Evolutionary conservation across 2,888 invertebrate genomes (phyloP).

Genomic region (Adineta ricciae): DNA sequence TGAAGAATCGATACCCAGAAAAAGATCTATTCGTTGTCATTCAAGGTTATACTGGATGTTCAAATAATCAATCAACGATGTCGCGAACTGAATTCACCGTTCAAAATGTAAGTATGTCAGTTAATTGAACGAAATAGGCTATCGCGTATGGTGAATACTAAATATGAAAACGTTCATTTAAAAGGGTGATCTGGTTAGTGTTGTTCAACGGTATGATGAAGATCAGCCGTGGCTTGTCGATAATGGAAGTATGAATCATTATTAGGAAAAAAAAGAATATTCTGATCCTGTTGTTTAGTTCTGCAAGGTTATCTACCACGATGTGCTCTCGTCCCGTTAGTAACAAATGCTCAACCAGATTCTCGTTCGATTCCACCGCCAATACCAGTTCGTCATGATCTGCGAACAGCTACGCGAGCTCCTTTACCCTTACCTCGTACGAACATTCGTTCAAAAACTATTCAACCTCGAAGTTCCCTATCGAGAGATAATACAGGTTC

Average conservation of each 20-base stretch:
- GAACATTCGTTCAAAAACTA: not conserved
- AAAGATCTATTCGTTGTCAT: not conserved
- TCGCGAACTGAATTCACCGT: not conserved
- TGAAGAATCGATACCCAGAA: not conserved
- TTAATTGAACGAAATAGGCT: too few species aligned
- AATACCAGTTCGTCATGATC: not conserved
- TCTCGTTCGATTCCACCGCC: not conserved
- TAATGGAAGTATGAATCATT: slow-evolving; percentile 11
- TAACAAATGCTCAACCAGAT: not conserved
- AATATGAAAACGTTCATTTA: not conserved
- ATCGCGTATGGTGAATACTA: too few species aligned
- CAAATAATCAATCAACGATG: not conserved
- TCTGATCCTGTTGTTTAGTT: not conserved
- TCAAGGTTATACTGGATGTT: not conserved
- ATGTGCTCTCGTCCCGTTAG: not conserved
- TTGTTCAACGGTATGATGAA: not conserved
- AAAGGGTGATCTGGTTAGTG: not conserved
- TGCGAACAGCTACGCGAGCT: not conserved
- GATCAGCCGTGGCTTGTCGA: slow-evolving; percentile 23
- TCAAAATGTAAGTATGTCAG: not conserved
- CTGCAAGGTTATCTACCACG: not conserved
- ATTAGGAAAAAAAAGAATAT: not conserved
- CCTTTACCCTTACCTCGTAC: not conserved
- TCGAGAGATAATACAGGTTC: not conserved
- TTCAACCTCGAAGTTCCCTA: not conserved